Evolutionary conservation across 2,888 invertebrate species (phyloP), one percentile per base, ranked within the genome.

Genomic region (Isotomurus palustris): DNA sequence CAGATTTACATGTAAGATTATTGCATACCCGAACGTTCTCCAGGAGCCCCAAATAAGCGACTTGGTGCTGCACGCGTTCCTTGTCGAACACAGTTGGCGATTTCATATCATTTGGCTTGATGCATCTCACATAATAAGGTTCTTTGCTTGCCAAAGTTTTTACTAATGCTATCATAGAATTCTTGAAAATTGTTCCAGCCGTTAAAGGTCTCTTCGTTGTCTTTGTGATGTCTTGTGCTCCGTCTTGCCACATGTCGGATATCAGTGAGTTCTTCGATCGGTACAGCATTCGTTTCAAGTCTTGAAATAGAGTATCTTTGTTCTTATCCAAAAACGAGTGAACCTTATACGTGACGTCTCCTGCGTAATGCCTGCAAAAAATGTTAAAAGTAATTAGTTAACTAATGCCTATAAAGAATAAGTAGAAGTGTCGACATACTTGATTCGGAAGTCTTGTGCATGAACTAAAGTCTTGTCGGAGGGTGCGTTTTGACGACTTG

Each of bases 261-360:
- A 97, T 80, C 67, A 90, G 83, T 21, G 78, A 74, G 76, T 92
- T 88, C 56, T 79, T 80, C 47, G 94, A 94, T 73, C 87, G 85
- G 76, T 84, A 93, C 67, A 96, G 79, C 56, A 97, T 78, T 27
- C 97, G 80, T 78, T 96, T 97, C 73, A 97, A 91, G 77, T 97
- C 96, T 80, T 95, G 95, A 80, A 91, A 97, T 48, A 97, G 80
- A 0, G 91, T 89, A 76, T 97, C 97, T 76, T 88, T 92, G 79
- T 97, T 97, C 79, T 97, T 97, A 76, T 97, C 96, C 76, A 97
- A 83, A 78, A 97, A 97, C 1, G 94, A 93, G 14, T 81, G 80
- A 19, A 94, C 83, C 53, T 84, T 84, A 79, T 97, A 97, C 14
- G 89, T 88, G 27, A 97, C 97, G 73, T 95, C 92, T 3, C 97